A percentile compares a stretch with the other conserved stretches of the same genome.
Evolutionary conservation across 2,113 vertebrate genomes (phyloP).

Genomic region (Poecile atricapillus): DNA sequence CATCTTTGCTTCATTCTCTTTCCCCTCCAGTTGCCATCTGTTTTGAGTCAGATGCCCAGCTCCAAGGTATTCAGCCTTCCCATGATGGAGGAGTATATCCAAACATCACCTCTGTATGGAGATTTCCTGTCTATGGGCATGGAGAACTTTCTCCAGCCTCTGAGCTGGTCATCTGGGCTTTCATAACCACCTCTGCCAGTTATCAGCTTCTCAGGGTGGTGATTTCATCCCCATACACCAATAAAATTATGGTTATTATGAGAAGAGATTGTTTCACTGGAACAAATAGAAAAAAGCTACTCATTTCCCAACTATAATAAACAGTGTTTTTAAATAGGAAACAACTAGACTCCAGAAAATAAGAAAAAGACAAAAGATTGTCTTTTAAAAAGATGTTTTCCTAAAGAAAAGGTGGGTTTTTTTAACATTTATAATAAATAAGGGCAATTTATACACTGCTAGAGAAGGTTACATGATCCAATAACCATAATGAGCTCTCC

Average conservation of each 20-base stretch:
- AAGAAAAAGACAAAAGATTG: background rate
- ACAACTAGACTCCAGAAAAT: background rate
- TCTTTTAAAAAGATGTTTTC: accelerated
- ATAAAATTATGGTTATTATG: background rate
- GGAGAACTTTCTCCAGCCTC: background rate
- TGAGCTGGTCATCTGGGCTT: background rate
- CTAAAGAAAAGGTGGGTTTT: background rate
- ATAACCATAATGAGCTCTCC: background rate
- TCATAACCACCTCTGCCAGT: background rate
- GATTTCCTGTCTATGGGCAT: background rate
- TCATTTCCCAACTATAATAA: background rate
- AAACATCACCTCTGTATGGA: background rate
- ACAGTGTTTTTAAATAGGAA: background rate
- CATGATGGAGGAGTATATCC: background rate
- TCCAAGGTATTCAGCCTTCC: background rate
- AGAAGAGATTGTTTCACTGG: background rate
- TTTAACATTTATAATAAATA: background rate
- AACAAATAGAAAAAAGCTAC: background rate
- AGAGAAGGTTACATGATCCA: background rate
- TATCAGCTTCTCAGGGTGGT: background rate
- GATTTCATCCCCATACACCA: background rate
- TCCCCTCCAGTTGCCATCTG: background rate
- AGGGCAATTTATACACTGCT: background rate
- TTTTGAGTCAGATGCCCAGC: background rate
- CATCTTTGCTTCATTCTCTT: background rate